Conservation (phyloP, 2,888 invertebrate species). For the Drosophila recens region DNA sequence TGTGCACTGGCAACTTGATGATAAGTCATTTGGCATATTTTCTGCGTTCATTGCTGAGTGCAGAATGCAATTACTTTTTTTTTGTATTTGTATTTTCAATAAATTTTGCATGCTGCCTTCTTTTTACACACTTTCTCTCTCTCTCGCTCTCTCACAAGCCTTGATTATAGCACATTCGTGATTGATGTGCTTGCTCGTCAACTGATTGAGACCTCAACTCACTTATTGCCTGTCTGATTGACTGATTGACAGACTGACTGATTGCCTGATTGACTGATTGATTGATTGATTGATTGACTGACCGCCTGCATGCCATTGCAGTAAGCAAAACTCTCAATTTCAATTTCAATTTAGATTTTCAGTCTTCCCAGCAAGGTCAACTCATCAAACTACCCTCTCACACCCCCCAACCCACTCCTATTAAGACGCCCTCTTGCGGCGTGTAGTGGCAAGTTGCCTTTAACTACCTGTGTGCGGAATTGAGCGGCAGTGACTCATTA, state of each 20-base stretch:
- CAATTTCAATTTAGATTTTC: slow-evolving; percentile 33
- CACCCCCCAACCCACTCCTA: background rate
- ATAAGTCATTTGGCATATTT: slow-evolving; percentile 59
- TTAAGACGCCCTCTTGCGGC: slow-evolving; percentile 1
- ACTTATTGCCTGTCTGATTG: background rate
- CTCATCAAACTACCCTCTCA: slow-evolving; percentile 23
- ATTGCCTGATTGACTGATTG: background rate
- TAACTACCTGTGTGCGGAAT: slow-evolving; percentile 62
- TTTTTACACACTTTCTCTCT: background rate
- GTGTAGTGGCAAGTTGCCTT: slow-evolving; percentile 43
- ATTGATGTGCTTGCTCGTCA: slow-evolving; percentile 28
- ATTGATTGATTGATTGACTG: slow-evolving; percentile 34
- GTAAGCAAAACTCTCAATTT: slow-evolving; percentile 25
- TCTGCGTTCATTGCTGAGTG: slow-evolving; percentile 28
- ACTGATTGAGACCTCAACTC: slow-evolving; percentile 32
- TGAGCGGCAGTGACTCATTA: slow-evolving; percentile 60
- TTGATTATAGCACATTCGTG: slow-evolving; percentile 5
- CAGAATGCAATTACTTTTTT: slow-evolving; percentile 6
- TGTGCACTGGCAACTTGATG: slow-evolving; percentile 39
- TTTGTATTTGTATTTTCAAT: background rate
- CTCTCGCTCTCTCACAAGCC: background rate
- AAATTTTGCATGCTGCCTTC: background rate
- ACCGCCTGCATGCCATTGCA: slow-evolving; percentile 19
- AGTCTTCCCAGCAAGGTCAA: slow-evolving; percentile 39
- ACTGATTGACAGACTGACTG: slow-evolving; percentile 5